Percentiles rank a stretch among this genome's conserved stretches.
These are phyloP conservation scores for Diorhabda sublineata DNA, from an alignment of 1,140 invertebrate species.

Conservation along the genomic window DNA sequence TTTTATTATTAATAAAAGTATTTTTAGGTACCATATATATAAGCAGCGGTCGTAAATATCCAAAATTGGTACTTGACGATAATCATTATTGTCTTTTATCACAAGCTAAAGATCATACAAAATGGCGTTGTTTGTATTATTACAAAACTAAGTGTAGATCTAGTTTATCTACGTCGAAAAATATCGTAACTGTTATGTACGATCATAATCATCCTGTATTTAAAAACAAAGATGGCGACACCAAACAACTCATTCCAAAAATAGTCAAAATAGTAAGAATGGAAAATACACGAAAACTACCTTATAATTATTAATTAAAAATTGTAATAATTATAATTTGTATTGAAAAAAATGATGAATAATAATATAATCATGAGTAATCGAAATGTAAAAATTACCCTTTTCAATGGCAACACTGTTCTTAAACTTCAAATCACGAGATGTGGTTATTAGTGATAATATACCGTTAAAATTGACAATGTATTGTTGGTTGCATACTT, in stretches of 20 bases:
- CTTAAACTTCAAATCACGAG: no score
- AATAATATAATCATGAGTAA: no score
- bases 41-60: conserved; percentile 27
- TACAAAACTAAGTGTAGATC: conserved; percentile 34
- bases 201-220: conserved; percentile 26
- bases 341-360: no score
- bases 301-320: no score
- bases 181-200: conserved; percentile 22
- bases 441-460: no score
- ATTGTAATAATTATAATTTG: no score
- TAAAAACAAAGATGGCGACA: conserved; percentile 10
- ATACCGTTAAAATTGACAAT: no score
- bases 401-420: no score
- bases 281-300: background rate
- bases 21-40: conserved; percentile 30
- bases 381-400: no score
- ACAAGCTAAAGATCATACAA: conserved; percentile 25
- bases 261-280: conserved; percentile 21
- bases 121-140: conserved; percentile 32
- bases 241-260: conserved; percentile 18
- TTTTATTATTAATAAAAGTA: background rate
- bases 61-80: conserved; percentile 29
- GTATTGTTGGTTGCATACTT: no score
- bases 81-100: conserved; percentile 27
- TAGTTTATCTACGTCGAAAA: conserved; percentile 24